These are phyloP conservation scores for Keiferia lycopersicella DNA, from an alignment of 2,888 invertebrate species.

Conservation along the genomic window DNA sequence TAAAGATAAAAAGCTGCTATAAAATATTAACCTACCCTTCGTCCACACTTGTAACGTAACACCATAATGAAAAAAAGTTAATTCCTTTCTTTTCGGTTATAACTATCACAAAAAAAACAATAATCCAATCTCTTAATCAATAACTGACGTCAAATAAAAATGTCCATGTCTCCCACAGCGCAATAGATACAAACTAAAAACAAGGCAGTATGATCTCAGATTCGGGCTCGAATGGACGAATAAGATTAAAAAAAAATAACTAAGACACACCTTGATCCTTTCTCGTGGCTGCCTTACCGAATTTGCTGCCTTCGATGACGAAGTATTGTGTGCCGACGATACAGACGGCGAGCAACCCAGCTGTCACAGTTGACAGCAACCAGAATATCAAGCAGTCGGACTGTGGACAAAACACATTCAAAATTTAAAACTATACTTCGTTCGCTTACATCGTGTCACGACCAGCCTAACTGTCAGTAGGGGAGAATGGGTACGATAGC, in stretches of 20 bases:
- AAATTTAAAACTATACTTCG: not conserved
- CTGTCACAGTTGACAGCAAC: constrained; percentile 84
- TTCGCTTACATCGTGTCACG: no score
- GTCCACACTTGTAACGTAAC: constrained; percentile 19
- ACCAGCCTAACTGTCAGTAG: no score
- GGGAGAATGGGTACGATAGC: no score
- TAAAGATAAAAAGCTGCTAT: not conserved
- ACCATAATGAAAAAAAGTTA: not conserved
- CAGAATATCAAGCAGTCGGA: constrained; percentile 84
- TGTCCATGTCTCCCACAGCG: no score
- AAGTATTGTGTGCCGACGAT: constrained; percentile 85
- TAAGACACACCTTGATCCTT: constrained; percentile 76
- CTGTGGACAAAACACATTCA: constrained; percentile 53
- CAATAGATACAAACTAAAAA: no score
- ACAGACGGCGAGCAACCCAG: constrained; percentile 83
- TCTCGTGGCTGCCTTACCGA: constrained; percentile 78
- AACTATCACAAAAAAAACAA: not conserved
- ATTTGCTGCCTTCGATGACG: constrained; percentile 83
- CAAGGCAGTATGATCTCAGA: no score
- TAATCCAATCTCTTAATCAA: not conserved
- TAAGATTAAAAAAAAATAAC: constrained; percentile 28
- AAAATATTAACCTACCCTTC: not conserved
- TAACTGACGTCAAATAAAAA: no score
- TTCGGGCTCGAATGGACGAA: not conserved
- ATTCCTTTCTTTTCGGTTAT: no score